Evolutionary conservation across 2,113 vertebrate species (phyloP), one percentile per base, ranked within the genome.

Genomic region (Progne subis): DNA sequence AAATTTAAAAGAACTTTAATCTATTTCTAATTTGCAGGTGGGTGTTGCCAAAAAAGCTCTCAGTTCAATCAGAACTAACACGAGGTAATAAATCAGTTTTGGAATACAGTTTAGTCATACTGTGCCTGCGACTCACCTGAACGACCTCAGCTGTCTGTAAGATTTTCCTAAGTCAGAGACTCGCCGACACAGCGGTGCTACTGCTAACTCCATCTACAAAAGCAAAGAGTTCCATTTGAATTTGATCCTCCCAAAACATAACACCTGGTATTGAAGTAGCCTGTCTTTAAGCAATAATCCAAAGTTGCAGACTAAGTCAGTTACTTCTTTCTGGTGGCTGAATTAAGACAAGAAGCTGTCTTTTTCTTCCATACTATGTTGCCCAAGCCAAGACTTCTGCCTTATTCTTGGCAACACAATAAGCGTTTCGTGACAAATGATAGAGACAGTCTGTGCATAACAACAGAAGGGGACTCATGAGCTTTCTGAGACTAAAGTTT

Each of bases 161-260:
- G 98, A 98, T 44, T 98, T 99, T n/a, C 99, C 99, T 63, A 99
- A 96, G 90, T 99, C 99, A 53, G 99, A 99, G 39, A 99, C 99
- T 88, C 99, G 98, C 82, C 99, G 98, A 92, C 99, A 99, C 57
- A 99, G 98, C 0, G 99, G 99, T 46, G 98, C 99, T 53, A 99
- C 98, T 1, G 99, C 99, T 94, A 99, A 88, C 98, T 99, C 99
- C 99, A 99, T 99, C 99, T 99, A 78, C 63, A 94, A 97, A 79
- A 94, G 14, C 55, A 89, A 92, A 79, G 18, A 34, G 41, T 41
- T 44, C 19, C 1, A 21, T 12, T 14, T 61, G 2, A 68, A 44
- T 81, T 39, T 29, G 34, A 46, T 3, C 25, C 29, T 28, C 39
- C n/a, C 64, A 55, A 50, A 55, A 61, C 10, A 7, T 2, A 70